These are phyloP conservation scores for Sarcoramphus papa DNA, from an alignment of 2,797 vertebrate species.

Conservation along the genomic window DNA sequence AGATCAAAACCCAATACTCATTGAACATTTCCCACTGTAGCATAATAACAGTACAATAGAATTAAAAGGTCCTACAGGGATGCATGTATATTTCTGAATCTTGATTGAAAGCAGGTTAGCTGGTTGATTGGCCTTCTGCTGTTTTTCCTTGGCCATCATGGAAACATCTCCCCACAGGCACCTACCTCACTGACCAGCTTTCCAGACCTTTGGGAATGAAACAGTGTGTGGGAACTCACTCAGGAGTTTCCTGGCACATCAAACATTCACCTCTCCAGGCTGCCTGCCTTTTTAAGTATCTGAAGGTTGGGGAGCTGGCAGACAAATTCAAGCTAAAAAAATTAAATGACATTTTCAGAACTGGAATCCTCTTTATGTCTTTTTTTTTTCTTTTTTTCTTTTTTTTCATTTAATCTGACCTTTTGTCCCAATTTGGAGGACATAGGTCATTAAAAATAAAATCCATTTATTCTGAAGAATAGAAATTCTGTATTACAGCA, in stretches of 20 bases:
- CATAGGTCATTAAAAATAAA: background rate
- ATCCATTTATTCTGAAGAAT: background rate
- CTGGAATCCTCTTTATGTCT: background rate
- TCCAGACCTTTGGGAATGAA: background rate
- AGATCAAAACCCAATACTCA: background rate
- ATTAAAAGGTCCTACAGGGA: background rate
- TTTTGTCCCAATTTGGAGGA: background rate
- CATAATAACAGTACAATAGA: background rate
- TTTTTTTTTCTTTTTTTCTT: background rate
- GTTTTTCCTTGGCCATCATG: background rate
- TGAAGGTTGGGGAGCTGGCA: background rate
- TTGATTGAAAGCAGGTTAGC: background rate
- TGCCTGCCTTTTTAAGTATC: background rate
- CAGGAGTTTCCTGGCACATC: background rate
- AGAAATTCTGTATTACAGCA: background rate
- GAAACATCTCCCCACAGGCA: background rate
- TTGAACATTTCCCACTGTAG: background rate
- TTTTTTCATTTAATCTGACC: background rate
- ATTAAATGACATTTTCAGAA: background rate
- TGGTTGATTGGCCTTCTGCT: background rate
- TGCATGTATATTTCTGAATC: background rate
- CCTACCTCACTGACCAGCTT: background rate
- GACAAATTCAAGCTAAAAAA: background rate
- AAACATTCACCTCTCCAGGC: background rate
- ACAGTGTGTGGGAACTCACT: background rate